Percentiles rank a stretch among this genome's conserved stretches.
These are phyloP conservation scores for Neotoma lepida DNA, from an alignment of 2,113 vertebrate species.

Conservation along the genomic window DNA sequence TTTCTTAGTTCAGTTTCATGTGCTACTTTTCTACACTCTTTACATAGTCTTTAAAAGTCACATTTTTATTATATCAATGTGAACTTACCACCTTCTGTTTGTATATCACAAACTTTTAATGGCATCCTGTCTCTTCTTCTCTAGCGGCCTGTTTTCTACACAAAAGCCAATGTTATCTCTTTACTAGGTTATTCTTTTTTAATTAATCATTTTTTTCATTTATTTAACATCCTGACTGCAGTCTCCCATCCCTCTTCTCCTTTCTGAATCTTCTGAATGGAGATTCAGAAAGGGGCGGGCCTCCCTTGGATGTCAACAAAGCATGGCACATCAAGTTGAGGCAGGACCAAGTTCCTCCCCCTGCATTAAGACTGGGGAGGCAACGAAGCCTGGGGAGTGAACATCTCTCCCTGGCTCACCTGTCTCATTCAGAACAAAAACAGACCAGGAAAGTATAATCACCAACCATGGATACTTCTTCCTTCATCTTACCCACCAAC, in stretches of 20 bases:
- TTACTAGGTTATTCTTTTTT: not conserved
- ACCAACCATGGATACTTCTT: not conserved
- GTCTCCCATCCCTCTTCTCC: not conserved
- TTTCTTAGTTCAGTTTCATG: not conserved
- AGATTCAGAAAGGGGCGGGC: too few species aligned
- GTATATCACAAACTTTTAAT: not conserved
- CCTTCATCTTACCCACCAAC: not conserved
- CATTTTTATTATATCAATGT: not conserved
- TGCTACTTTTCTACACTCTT: not conserved
- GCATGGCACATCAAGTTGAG: not conserved
- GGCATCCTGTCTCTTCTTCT: not conserved
- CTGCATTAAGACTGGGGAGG: not conserved
- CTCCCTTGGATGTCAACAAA: not conserved
- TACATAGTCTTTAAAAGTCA: not conserved
- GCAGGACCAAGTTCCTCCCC: not conserved
- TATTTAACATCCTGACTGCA: not conserved
- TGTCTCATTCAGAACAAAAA: not conserved
- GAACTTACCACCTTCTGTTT: not conserved
- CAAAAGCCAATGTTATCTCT: not conserved
- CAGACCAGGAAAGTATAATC: not conserved
- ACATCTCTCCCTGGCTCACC: not conserved
- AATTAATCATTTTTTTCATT: not conserved
- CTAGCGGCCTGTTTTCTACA: not conserved
- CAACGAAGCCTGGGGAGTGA: not conserved
- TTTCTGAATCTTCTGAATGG: too few species aligned